These are phyloP conservation scores for Nephila pilipes DNA, from an alignment of 1,140 invertebrate genomes.

Conservation along the genomic window DNA sequence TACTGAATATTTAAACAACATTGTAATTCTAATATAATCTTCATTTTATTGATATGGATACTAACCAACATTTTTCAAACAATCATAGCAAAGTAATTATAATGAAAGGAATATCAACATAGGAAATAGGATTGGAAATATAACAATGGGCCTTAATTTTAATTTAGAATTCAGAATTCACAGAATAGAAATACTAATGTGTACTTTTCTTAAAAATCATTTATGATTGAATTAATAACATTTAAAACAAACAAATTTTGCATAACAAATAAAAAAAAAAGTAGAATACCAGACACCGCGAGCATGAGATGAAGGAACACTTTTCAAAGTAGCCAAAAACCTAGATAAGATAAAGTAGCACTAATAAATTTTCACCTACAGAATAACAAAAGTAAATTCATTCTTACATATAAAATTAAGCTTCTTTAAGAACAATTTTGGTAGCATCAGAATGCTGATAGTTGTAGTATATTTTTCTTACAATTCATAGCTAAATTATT, in stretches of 20 bases:
- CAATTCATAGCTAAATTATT: no score
- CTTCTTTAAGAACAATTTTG: no score
- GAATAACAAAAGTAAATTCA: not conserved
- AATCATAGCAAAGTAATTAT: no score
- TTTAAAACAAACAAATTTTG: not conserved
- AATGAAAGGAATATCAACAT: no score
- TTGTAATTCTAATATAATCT: no score
- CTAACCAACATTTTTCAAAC: no score
- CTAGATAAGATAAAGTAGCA: constrained; percentile 55
- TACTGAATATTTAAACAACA: no score
- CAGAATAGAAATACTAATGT: constrained; percentile 14
- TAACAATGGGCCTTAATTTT: not conserved
- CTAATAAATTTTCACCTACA: constrained; percentile 23
- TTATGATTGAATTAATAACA: not conserved
- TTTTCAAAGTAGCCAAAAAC: constrained; percentile 66
- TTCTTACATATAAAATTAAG: not conserved
- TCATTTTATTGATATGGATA: no score
- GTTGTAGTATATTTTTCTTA: no score
- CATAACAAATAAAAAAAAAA: constrained; percentile 26
- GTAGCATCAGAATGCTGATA: no score
- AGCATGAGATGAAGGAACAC: constrained; percentile 42
- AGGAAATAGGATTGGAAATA: not conserved
- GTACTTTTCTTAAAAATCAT: not conserved
- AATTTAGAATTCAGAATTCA: not conserved
- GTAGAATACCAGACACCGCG: constrained; percentile 28